Base-by-base conservation (phyloP, 2,888 invertebrate species). In the Drosophila barbarae region DNA sequence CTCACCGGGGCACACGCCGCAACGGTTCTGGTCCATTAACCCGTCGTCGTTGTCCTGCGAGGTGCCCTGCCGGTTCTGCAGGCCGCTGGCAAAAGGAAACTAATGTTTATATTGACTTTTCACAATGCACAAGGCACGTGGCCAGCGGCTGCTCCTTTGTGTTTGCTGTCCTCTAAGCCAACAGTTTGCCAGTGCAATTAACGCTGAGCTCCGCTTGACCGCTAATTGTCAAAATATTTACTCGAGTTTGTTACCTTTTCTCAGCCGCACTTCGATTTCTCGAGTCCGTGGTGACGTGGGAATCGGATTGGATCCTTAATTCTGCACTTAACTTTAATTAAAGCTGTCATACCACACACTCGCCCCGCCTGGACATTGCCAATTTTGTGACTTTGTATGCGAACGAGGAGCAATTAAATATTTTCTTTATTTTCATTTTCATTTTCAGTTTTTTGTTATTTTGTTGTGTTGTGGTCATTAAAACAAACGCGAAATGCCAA, bases 11-110 rank as follows among this genome's bases (percentile, higher is more conserved):
- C 82, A 84, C 72, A 77, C 78, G 78, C 73, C 81, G 78, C 78
- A 76, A 78, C 84, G 76, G 86, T 87, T 87, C 87, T 85, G 86
- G 87, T 87, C 87, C 86, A 87, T 87, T 87, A 87, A 87, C 86
- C 80, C 83, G 80, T 87, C 84, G 86, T 84, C 77, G 74, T 72
- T 54, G 49, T 63, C 63, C 63, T 44, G 50, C 56, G 35, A 58
- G 68, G 49, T 68, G 38, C 49, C 46, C 35, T 8, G 26, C 26
- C 26, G 38, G 26, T 42, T n/a, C 28, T 44, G 42, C 34, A 35
- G 34, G 23, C 55, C 53, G 18, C 36, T 23, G 46, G 52, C 50
- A 9, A 67, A 60, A 63, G 76, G 79, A 78, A 73, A 71, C 71
- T 67, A 73, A 73, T 74, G 80, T 76, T 76, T 65, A 64, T 76